Base-by-base conservation (phyloP, 2,888 invertebrate genomes). In the Spodoptera exigua region DNA sequence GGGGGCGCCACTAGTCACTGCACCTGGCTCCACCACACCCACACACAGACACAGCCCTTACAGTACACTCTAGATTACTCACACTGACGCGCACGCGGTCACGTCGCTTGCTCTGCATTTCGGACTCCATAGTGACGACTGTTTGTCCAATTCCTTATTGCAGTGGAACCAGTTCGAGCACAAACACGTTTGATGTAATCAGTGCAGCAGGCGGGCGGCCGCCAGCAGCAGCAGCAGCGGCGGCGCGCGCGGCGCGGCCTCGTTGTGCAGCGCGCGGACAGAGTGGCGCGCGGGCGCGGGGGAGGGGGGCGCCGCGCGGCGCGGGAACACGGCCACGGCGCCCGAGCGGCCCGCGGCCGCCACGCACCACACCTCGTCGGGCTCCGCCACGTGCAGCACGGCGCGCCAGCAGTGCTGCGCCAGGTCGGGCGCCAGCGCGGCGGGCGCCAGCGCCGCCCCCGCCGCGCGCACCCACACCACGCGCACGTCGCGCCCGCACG, bases 361-460 rank as follows among this genome's bases (percentile, higher is more conserved):
- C 43, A 91, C 87, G 61, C 92, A 92, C 92, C 92, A 92, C 43
- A 91, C 89, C 80, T 92, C 93, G 39, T 90, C 92, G 0, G 89
- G 89, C 36, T 91, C 89, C 0, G 79, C 77, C 7, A 92, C 87
- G 45, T 87, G 85, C 49, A 92, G 81, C 61, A 87, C 85, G 16
- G 92, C 86, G 2, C 88, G 81, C 91, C 92, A 92, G 86, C 93
- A 93, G 73, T 91, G 93, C 70, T 88, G 91, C 27, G 88, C 85
- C 27, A 85, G 81, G 76, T 86, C 89, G 0, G 89, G 87, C 35
- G 81, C 74, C 2, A 90, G 81, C 13, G 85, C 75, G 4, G 91
- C 90, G 10, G 87, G 86, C 53, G 71, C 13, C 16, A n/a, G 68
- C 49, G 69, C 76, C 62, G 53, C 72, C 60, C 57, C 27, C 27